Evolutionary conservation across 2,113 vertebrate species (phyloP), one percentile per base, ranked within the genome.

Genomic region (Pandion haliaetus): DNA sequence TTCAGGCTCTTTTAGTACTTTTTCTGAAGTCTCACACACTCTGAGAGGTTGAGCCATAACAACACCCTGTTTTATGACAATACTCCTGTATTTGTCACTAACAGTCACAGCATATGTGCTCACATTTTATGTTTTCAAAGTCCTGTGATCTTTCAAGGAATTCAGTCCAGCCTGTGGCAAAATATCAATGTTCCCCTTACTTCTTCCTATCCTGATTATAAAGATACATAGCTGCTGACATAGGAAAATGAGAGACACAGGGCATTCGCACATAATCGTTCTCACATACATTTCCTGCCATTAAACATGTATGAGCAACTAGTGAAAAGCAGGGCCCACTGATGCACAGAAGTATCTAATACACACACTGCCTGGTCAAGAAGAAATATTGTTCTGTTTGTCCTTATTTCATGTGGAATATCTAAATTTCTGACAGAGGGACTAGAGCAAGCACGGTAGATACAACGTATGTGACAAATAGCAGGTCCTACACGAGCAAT

Each of bases 331-430:
- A 57, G 34, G 21, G 13, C 55, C 4, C 7, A 23, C 12, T 20
- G 47, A 87, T 72, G 40, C 78, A 96, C 73, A 90, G 88, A 86
- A 92, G 12, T 73, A 91, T 94, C 77, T 97, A 90, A 73, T n/a
- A 67, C 1, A 67, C 89, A 65, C 62, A 79, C 69, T 76, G 72
- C 82, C 67, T 90, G 74, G 58, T 58, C 63, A 88, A 87, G 90
- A 85, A 92, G 19, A 92, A 93, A 79, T 74, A 38, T 9, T 38
- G 49, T 66, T 86, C 65, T 96, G n/a, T 69, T 92, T 74, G 38
- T 82, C 20, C 14, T 40, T 49, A 69, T 74, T 94, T 89, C 40
- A 65, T 65, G 32, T 81, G 80, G 54, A 91, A 77, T 25, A 4
- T 47, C 71, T 89, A 70, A 59, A 82, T 85, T 91, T 86, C 87